Conservation (phyloP, 2,113 vertebrate species). For the Carassius gibelio region DNA sequence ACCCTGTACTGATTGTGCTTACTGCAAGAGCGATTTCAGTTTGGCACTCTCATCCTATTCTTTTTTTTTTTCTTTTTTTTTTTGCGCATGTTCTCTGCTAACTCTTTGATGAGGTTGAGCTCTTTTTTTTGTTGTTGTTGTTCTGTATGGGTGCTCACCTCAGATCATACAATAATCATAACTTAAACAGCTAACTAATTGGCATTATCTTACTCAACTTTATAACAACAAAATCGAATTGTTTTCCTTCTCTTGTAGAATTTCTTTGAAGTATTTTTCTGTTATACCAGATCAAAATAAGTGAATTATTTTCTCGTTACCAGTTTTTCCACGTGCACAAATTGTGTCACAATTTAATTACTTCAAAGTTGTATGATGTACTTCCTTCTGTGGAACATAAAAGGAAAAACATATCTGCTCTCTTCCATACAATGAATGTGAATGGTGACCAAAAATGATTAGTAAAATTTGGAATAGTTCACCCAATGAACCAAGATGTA, state of each 20-base stretch:
- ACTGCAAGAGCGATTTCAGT: conserved; percentile 27
- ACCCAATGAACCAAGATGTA: not conserved
- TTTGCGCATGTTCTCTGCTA: conserved; percentile 31
- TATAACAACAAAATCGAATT: not conserved
- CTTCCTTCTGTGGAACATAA: not conserved
- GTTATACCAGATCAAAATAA: not conserved
- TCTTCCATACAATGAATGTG: not conserved
- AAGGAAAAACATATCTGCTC: not conserved
- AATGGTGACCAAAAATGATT: not conserved
- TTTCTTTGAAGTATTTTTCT: not conserved
- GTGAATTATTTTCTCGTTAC: not conserved
- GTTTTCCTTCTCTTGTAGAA: not conserved
- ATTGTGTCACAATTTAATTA: not conserved
- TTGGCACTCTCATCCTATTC: not conserved
- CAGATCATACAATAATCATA: not conserved
- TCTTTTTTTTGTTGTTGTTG: conserved; percentile 22
- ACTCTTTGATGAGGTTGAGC: not conserved
- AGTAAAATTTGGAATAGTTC: not conserved
- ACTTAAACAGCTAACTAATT: not conserved
- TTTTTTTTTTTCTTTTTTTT: no score
- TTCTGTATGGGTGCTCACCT: not conserved
- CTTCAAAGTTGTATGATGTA: not conserved
- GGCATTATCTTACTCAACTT: not conserved
- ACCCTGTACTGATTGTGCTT: conserved; percentile 18
- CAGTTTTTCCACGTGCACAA: not conserved